These are phyloP conservation scores for Nemurella pictetii DNA, from an alignment of 2,888 invertebrate genomes.

Conservation along the genomic window DNA sequence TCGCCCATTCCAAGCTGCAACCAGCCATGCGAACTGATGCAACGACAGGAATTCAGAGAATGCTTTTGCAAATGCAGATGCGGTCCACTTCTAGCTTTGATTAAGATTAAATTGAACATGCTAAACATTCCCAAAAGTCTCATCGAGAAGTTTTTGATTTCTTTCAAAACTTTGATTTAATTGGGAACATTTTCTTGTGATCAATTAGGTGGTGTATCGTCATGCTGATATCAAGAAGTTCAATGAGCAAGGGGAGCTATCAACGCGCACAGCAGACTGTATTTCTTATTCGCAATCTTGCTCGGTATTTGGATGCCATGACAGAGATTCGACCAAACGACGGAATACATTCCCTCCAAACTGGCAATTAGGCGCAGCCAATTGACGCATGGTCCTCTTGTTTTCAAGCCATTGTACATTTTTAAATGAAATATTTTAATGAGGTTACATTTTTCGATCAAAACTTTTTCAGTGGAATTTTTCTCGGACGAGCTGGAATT, in stretches of 20 bases:
- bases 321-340: not conserved
- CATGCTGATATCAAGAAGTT: not conserved
- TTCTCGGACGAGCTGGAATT: conserved; percentile 2
- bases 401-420: conserved; percentile 26
- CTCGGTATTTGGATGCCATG: not conserved
- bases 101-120: conserved; percentile 2
- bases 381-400: conserved; percentile 15
- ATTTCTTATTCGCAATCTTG: not conserved
- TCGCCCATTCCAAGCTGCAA: not conserved
- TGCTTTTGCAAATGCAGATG: conserved; percentile 9
- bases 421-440: conserved; percentile 37
- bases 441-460: conserved; percentile 27
- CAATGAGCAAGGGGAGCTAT: not conserved
- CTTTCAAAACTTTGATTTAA: not conserved
- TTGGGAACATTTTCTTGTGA: not conserved
- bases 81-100: not conserved
- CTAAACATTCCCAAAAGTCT: not conserved
- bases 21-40: not conserved
- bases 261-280: too few species aligned
- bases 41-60: not conserved
- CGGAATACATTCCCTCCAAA: not conserved
- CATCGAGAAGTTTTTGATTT: conserved; percentile 14
- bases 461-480: conserved; percentile 11
- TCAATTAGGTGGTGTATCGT: not conserved
- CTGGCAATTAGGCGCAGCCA: conserved; percentile 23